Base-by-base conservation (phyloP, 2,888 invertebrate species). In the Seira ritae region DNA sequence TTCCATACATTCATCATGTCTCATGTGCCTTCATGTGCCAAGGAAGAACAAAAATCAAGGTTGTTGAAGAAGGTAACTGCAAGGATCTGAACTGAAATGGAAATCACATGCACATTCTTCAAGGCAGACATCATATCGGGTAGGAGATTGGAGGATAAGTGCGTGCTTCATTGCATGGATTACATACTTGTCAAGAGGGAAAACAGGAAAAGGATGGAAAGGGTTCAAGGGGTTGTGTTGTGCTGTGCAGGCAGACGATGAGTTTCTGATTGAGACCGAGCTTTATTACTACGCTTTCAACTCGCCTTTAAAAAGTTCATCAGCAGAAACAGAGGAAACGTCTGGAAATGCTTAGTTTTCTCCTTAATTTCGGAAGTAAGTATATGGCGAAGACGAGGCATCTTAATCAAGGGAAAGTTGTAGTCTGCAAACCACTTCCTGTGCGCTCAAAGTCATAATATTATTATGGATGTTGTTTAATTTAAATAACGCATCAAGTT, bases 31-130 rank as follows among this genome's bases (percentile, higher is more conserved):
- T 31, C 71, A 72, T 55, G 74, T 68, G 31, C 31, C 31, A 31
- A 8, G 2, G 80, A 69, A 79, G 73, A 72, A 79, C 65, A 60
- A 70, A 80, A 80, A 80, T 80, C 80, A 80, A 80, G 80, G 74
- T 80, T 80, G 72, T 19, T 79, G 15, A 20, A 15, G 23, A n/a
- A n/a, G 12, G 50, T 50, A 50, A 31, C 3, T 50, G 50, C 17
- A 50, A 50, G 50, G 2, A n/a, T 8, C 6, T 50, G 50, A 42
- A 2, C 50, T 31, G 8, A 50, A 50, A 50, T 50, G 3, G 50
- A 50, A 50, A 50, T 50, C 3, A n/a, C 50, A 50, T 50, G 50
- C 50, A 50, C 50, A 50, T 50, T 50, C 31, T 31, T 31, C 31
- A 31, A 31, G 8, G 3, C 31, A 31, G 31, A 31, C 31, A 4